Percentiles rank a stretch among this genome's conserved stretches.
Evolutionary conservation across 1,140 invertebrate species (phyloP).

Genomic region (Drosophila sulfurigaster): DNA sequence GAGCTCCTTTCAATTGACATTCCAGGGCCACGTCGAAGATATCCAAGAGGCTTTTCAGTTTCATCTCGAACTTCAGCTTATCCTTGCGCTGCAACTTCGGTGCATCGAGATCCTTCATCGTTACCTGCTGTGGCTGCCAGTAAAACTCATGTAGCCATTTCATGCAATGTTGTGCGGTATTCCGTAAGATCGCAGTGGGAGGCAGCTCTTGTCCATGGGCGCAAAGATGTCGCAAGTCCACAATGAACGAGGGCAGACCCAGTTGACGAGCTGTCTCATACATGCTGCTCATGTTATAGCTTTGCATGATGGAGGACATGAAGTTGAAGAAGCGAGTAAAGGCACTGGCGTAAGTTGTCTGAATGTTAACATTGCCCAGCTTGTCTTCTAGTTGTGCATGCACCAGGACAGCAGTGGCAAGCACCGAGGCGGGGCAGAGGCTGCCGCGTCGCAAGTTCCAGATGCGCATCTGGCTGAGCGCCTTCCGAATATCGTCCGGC

Average conservation of each 20-base stretch:
- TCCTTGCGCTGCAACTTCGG: constrained; percentile 62
- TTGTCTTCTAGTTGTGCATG: constrained; percentile 60
- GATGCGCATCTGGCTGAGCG: constrained; percentile 59
- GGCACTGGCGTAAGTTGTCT: constrained; percentile 68
- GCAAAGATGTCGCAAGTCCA: constrained; percentile 79
- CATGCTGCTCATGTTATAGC: constrained; percentile 73
- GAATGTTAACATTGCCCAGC: constrained; percentile 42
- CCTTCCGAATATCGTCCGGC: constrained; percentile 29
- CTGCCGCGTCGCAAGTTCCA: constrained; percentile 71
- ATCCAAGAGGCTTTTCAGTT: constrained; percentile 50
- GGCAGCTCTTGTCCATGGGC: constrained; percentile 79
- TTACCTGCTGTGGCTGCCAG: constrained; percentile 64
- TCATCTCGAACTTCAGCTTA: constrained; percentile 56
- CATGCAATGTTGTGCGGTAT: constrained; percentile 63
- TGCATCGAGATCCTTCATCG: constrained; percentile 62
- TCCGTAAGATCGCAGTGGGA: constrained; percentile 56
- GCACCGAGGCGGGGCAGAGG: constrained; percentile 76
- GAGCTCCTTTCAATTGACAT: constrained; percentile 61
- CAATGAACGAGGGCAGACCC: constrained; percentile 74
- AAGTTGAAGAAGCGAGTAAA: constrained; percentile 82
- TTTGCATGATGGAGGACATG: constrained; percentile 82
- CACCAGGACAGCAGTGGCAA: constrained; percentile 74
- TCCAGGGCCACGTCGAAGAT: constrained; percentile 72
- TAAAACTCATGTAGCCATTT: constrained; percentile 76
- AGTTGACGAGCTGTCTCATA: constrained; percentile 75